Base-by-base conservation (phyloP, 2,888 invertebrate species). In the Unio pictorum region DNA sequence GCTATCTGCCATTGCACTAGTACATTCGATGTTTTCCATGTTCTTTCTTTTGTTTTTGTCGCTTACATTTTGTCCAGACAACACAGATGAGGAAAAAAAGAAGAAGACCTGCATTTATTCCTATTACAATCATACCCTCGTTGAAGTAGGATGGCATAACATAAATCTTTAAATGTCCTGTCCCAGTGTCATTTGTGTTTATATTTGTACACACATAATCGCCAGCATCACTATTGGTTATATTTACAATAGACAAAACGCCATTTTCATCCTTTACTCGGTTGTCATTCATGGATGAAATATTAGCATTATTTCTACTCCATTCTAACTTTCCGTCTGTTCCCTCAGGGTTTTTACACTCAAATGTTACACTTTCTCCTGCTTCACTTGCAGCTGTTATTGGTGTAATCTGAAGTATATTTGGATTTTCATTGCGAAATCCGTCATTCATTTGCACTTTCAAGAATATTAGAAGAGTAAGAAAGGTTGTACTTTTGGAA, bases 151-250 rank as follows among this genome's bases (percentile, higher is more conserved):
- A 60, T 4, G 86, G 83, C 84, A 83, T 84, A 1, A 64, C 67
- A 61, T 81, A 84, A 15, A 83, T 76, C 59, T 74, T 78, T 0
- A 84, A 60, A 6, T 69, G 64, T 11, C 74, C 70, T n/a, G 77
- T 76, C 4, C 71, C 67, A 59, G 80, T 83, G 56, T 84, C 79
- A 45, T 79, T 81, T 7, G 79, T 65, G 30, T 84, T 79, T 4
- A 5, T 55, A 18, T 78, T 81, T 63, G 65, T 76, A 71, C 86
- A 86, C 11, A 80, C 78, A 72, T 88, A 90, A 34, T 82, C 76
- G 4, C 89, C 89, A 20, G 77, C 78, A 72, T 89, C 88, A 23
- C 76, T 72, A 54, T 79, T 77, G 28, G 75, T 73, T 8, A 84
- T 81, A 61, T 83, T 78, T 20, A 77, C 68, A 54, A 90, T 82